Percentiles rank a stretch among this genome's conserved stretches.
Evolutionary conservation across 2,797 vertebrate genomes (phyloP).

Genomic region (Hafferia zeledoni): DNA sequence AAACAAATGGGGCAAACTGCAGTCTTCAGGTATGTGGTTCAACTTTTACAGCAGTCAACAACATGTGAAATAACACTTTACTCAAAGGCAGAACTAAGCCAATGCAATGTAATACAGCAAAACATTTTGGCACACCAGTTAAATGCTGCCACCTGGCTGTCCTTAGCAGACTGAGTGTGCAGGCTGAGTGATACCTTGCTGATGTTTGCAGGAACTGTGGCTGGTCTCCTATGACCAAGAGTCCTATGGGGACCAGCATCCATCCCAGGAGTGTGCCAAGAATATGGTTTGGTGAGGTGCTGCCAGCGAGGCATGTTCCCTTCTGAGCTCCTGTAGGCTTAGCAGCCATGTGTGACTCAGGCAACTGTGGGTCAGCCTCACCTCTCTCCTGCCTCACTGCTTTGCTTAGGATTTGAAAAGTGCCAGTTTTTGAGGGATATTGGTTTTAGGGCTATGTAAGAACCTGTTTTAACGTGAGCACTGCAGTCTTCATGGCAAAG

Average conservation of each 20-base stretch:
- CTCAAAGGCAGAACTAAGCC: slow-evolving; percentile 2
- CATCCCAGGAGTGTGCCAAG: neutral
- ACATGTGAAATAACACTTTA: neutral
- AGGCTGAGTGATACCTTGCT: neutral
- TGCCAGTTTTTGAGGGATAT: neutral
- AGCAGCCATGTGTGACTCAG: neutral
- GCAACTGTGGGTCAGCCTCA: neutral
- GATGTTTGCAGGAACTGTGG: neutral
- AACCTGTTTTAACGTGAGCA: neutral
- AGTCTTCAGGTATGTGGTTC: neutral
- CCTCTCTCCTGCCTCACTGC: neutral
- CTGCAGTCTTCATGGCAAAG: neutral
- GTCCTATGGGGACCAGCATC: neutral
- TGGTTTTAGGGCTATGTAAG: neutral
- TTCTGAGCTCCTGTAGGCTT: neutral
- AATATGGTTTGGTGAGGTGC: neutral
- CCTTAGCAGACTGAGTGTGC: neutral
- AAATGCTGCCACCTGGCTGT: neutral
- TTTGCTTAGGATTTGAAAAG: neutral
- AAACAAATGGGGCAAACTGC: neutral
- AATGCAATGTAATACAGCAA: neutral
- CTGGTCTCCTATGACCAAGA: neutral
- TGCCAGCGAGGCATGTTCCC: accelerated
- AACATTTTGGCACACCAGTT: neutral
- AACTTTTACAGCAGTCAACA: slow-evolving; percentile 12